These are phyloP conservation scores for Rallus limicola DNA, from an alignment of 2,113 vertebrate species.

Conservation along the genomic window DNA sequence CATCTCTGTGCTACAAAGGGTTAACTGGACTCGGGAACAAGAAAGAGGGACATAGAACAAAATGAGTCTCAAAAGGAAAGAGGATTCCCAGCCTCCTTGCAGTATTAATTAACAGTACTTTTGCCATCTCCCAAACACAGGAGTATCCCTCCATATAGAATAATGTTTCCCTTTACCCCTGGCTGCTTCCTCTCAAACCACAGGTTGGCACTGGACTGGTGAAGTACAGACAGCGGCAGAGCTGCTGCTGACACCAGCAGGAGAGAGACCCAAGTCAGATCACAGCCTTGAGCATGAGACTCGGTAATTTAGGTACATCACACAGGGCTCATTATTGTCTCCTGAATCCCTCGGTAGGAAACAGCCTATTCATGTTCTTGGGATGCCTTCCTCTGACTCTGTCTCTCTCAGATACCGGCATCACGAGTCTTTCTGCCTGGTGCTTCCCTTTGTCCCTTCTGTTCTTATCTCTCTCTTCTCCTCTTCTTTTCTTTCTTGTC, in stretches of 20 bases:
- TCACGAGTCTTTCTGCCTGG: background rate
- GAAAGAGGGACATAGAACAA: background rate
- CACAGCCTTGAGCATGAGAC: background rate
- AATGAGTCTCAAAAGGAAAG: background rate
- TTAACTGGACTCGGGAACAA: background rate
- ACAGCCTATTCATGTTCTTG: background rate
- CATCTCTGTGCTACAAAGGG: background rate
- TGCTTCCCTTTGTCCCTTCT: slow-evolving; percentile 17
- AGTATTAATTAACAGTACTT: background rate
- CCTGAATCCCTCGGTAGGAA: background rate
- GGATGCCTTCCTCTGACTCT: background rate
- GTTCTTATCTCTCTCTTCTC: background rate
- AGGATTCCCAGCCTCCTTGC: background rate
- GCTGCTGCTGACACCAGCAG: background rate
- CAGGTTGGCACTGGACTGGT: fast-evolving
- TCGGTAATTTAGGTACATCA: background rate
- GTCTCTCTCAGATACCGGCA: background rate
- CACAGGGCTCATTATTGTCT: background rate
- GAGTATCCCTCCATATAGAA: background rate
- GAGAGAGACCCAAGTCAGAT: background rate
- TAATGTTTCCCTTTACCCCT: background rate
- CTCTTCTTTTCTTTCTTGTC: background rate
- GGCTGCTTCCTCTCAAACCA: background rate
- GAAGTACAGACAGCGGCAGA: background rate
- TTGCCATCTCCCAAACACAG: background rate